These are phyloP conservation scores for Nesometra sesokonis DNA, from an alignment of 35 echinoderm and acorn worm genomes.

Conservation along the genomic window DNA sequence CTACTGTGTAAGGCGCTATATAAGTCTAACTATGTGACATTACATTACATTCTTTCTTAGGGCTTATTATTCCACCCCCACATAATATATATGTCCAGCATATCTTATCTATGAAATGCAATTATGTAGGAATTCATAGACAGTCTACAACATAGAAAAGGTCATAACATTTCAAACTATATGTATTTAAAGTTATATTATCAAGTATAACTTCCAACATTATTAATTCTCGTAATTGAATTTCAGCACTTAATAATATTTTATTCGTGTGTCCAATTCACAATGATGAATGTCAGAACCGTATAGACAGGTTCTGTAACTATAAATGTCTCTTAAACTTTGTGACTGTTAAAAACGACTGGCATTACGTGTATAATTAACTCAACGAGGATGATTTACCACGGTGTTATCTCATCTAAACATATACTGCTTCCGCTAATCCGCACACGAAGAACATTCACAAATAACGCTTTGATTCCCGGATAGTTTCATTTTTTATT, in stretches of 20 bases:
- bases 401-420: background rate
- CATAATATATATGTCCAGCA: too few species aligned
- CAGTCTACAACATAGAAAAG: too few species aligned
- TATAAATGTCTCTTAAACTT: background rate
- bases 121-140: too few species aligned
- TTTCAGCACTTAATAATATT: background rate
- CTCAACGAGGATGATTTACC: background rate
- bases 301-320: background rate
- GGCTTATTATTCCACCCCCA: too few species aligned
- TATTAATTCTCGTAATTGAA: background rate
- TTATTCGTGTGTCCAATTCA: background rate
- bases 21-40: too few species aligned
- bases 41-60: too few species aligned
- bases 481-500: background rate
- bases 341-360: background rate
- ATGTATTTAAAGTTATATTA: too few species aligned
- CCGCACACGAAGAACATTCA: background rate
- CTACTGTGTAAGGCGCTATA: too few species aligned
- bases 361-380: background rate
- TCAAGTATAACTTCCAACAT: background rate
- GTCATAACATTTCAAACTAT: too few species aligned
- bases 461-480: background rate
- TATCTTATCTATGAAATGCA: too few species aligned
- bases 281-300: background rate
- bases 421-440: background rate